These are phyloP conservation scores for Alexandromys fortis DNA, from an alignment of 2,113 vertebrate genomes.

Conservation along the genomic window DNA sequence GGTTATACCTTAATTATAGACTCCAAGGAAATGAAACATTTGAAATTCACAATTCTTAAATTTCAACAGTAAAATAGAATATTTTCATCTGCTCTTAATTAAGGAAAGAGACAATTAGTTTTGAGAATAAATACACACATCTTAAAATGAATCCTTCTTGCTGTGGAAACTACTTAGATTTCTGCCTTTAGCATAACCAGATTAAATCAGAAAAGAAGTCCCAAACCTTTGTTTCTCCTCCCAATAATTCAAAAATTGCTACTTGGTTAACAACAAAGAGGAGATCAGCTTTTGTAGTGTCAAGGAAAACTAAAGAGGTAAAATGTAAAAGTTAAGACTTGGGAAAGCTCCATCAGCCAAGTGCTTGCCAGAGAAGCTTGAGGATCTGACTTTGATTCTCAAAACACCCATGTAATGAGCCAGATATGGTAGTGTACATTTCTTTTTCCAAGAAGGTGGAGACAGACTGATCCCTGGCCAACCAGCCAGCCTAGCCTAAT, in stretches of 20 bases:
- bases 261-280: slow-evolving; percentile 11
- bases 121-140: slow-evolving; percentile 26
- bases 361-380: background rate
- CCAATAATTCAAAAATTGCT: slow-evolving; percentile 4
- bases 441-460: background rate
- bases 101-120: slow-evolving; percentile 55
- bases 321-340: background rate
- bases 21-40: slow-evolving; percentile 55
- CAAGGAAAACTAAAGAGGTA: background rate
- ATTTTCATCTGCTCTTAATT: slow-evolving; percentile 63
- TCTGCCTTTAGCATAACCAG: slow-evolving; percentile 36
- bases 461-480: background rate
- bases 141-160: slow-evolving; percentile 52
- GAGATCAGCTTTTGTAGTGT: background rate
- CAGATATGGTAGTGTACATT: background rate
- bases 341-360: background rate
- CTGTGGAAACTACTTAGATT: slow-evolving; percentile 29
- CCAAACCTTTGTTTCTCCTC: slow-evolving; percentile 18
- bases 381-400: background rate
- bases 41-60: slow-evolving; percentile 60
- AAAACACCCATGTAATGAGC: background rate
- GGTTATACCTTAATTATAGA: slow-evolving; percentile 55
- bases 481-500: background rate
- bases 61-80: slow-evolving; percentile 62
- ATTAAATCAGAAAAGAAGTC: slow-evolving; percentile 37